phyloP scores from a whole-genome alignment of 2,797 vertebrate genomes.

The Sebastes ruberrimus region DNA sequence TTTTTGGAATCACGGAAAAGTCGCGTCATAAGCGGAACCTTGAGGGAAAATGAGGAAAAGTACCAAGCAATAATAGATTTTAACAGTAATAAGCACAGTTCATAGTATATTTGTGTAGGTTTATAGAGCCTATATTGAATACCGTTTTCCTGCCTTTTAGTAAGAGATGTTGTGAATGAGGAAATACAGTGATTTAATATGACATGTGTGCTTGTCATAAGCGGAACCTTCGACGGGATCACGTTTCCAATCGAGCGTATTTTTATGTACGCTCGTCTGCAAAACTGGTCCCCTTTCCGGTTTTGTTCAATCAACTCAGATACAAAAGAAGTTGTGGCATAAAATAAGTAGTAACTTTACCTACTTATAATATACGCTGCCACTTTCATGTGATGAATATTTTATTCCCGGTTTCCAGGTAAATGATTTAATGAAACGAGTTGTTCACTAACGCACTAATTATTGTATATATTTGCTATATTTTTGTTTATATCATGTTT shows the following conservation, averaged over 20 bases:
- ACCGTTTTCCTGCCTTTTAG: no score
- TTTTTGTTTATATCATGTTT: no score
- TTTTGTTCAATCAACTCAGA: neutral
- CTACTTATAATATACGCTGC: accelerated
- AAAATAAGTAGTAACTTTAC: neutral
- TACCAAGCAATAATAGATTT: no score
- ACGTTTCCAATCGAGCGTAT: slow-evolving; percentile 41
- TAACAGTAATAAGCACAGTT: no score
- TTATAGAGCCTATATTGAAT: no score
- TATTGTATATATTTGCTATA: no score
- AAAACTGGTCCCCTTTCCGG: neutral
- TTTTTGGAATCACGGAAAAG: neutral
- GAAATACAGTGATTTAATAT: no score
- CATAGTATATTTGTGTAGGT: no score
- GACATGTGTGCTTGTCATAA: no score
- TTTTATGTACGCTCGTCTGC: neutral
- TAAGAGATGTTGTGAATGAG: no score
- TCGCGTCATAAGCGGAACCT: no score
- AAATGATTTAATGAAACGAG: neutral
- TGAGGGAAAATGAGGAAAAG: no score
- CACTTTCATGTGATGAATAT: accelerated
- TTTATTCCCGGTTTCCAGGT: neutral
- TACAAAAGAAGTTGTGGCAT: neutral
- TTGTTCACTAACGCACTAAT: neutral
- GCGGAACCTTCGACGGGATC: neutral